Percentiles rank a stretch among this genome's conserved stretches.
Evolutionary conservation across 2,888 invertebrate species (phyloP).

Genomic region (Tipula vernalis): DNA sequence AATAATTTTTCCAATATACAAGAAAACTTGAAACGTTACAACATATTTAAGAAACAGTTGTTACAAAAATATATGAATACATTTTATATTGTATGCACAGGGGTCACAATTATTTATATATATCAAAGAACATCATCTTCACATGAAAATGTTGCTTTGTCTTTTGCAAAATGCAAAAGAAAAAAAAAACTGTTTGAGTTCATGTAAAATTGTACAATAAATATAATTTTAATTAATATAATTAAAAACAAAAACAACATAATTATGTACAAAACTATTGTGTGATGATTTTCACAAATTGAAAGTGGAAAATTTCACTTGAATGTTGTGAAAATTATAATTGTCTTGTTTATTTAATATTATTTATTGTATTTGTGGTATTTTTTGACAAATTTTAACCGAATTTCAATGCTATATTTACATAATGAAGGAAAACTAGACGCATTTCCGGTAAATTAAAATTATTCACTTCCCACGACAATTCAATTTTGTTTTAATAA

Average conservation of each 20-base stretch:
- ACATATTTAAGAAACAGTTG: neutral
- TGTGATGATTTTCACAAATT: neutral
- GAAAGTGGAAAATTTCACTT: neutral
- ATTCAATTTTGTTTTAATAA: neutral
- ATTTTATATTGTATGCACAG: neutral
- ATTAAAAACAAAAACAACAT: neutral
- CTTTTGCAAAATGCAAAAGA: neutral
- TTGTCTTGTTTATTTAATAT: neutral
- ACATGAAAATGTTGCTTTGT: neutral
- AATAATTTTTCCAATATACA: neutral
- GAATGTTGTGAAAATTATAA: neutral
- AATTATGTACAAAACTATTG: neutral
- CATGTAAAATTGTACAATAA: neutral
- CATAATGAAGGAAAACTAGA: neutral
- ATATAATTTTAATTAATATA: neutral
- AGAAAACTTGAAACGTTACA: neutral
- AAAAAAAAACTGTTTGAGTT: neutral
- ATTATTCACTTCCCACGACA: neutral
- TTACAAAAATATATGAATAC: neutral
- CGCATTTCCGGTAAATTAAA: neutral
- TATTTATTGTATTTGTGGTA: neutral
- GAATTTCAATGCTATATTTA: neutral
- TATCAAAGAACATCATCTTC: neutral
- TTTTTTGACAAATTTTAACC: neutral
- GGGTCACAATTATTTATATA: neutral